Base-by-base conservation (phyloP, 2,888 invertebrate species). In the Agonopterix heracliana region DNA sequence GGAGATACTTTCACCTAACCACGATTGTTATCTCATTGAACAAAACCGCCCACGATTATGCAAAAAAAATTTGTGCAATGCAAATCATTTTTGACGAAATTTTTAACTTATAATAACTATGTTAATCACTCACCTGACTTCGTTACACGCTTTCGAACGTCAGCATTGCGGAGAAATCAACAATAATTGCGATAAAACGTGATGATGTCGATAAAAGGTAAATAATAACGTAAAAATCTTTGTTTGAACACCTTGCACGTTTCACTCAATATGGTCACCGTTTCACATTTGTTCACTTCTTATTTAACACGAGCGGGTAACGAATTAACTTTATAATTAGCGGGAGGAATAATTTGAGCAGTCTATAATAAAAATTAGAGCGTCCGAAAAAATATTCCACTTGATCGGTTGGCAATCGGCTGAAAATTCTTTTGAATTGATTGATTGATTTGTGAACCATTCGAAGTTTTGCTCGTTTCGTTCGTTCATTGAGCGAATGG, bases 351-450 rank as follows among this genome's bases (percentile, higher is more conserved):
- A 55, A 66, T 66, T 68, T 65, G 57, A 66, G 63, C 59, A 63
- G 62, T 63, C 41, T 46, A 8, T 26, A 26, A 13, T 44, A 9
- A 26, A 17, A 47, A 64, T 65, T 62, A 54, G 54, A 55, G 50
- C 53, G 61, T 64, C 65, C 61, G 54, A 58, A 56, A 57, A 69
- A 65, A 63, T 65, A 60, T 66, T 57, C 59, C 61, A 61, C 61
- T 61, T 64, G 64, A 71, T 66, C 69, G 59, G 69, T 74, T 75
- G 71, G 66, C 73, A 69, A 72, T 72, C 71, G 69, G 71, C 72
- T 65, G 57, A 63, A 68, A 66, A 66, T 51, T 55, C 57, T 59
- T 63, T 66, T 70, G 71, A 64, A 70, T 74, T 76, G 76, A 77
- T 77, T 75, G 72, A 74, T 69, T 68, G 66, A 69, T 68, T 61